Conservation (phyloP, 2,888 invertebrate species). For the Nineta flava region DNA sequence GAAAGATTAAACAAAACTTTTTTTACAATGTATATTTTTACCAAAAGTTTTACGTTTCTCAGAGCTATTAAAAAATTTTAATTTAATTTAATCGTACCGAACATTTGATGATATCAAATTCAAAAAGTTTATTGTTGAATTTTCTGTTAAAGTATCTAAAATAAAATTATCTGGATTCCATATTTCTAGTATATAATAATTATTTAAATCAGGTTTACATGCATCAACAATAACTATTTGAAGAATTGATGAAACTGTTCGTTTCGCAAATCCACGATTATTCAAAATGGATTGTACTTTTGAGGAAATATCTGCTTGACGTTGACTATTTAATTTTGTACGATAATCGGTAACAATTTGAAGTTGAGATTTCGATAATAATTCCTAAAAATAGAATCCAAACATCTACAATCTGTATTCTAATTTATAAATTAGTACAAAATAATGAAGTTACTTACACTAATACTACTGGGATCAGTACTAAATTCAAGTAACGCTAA, state of each 20-base stretch:
- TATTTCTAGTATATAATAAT: slow-evolving; percentile 36
- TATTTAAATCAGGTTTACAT: slow-evolving; percentile 19
- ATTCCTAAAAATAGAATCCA: slow-evolving; percentile 23
- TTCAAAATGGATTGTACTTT: slow-evolving; percentile 14
- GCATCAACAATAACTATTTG: slow-evolving; percentile 30
- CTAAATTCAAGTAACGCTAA: slow-evolving; percentile 25
- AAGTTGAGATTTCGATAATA: slow-evolving; percentile 29
- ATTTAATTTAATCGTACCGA: too few species aligned
- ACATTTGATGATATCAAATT: too few species aligned
- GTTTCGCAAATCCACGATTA: slow-evolving; percentile 11
- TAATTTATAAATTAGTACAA: too few species aligned
- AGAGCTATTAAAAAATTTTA: too few species aligned
- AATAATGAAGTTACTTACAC: slow-evolving; percentile 21
- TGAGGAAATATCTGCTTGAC: slow-evolving; percentile 17
- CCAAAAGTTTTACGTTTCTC: too few species aligned
- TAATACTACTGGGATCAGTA: slow-evolving; percentile 31
- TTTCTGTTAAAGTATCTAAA: slow-evolving; percentile 41
- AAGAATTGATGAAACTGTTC: slow-evolving; percentile 25
- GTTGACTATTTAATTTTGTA: slow-evolving; percentile 21
- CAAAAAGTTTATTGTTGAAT: slow-evolving; percentile 31
- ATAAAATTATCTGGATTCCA: slow-evolving; percentile 55
- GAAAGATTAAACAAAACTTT: too few species aligned
- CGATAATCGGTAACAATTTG: slow-evolving; percentile 27
- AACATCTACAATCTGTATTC: too few species aligned
- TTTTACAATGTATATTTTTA: too few species aligned